Conservation (phyloP, 1,140 invertebrate genomes). For the Rhagoletis zephyria region DNA sequence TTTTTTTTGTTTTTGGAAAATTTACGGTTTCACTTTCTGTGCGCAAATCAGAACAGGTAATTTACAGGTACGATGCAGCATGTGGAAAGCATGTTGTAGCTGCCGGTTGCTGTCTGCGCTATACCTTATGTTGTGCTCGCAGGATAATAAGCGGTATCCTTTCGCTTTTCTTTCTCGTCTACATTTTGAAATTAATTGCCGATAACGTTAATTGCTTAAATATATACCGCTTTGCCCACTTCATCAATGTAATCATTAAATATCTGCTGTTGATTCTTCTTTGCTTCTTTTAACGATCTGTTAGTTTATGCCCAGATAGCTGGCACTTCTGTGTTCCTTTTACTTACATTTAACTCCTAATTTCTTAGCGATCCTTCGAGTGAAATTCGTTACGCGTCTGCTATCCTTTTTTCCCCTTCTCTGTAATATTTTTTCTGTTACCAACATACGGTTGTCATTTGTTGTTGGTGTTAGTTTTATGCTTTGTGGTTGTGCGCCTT, state of each 20-base stretch:
- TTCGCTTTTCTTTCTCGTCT: constrained; percentile 3
- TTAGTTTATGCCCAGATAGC: constrained; percentile 54
- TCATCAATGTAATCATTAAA: constrained; percentile 51
- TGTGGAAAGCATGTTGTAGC: background rate
- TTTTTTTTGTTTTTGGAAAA: background rate
- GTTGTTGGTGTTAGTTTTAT: background rate
- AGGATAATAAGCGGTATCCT: constrained; percentile 7
- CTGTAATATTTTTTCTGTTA: no score
- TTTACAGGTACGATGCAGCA: constrained; percentile 8
- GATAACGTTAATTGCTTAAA: constrained; percentile 52
- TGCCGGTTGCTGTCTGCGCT: background rate
- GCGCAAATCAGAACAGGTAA: constrained; percentile 58
- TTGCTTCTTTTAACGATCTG: constrained; percentile 52
- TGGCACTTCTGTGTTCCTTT: constrained; percentile 48
- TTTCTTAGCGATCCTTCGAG: background rate
- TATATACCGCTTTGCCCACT: constrained; percentile 29
- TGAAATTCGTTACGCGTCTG: constrained; percentile 57
- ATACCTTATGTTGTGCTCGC: constrained; percentile 3
- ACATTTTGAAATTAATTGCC: constrained; percentile 27
- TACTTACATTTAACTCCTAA: background rate
- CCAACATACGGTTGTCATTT: constrained; percentile 26
- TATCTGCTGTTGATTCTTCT: background rate
- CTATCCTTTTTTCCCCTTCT: constrained; percentile 12
- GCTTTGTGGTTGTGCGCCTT: constrained; percentile 41
- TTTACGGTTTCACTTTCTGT: constrained; percentile 56